Evolutionary conservation across 2,888 invertebrate genomes (phyloP).

Genomic region (Labia minor): DNA sequence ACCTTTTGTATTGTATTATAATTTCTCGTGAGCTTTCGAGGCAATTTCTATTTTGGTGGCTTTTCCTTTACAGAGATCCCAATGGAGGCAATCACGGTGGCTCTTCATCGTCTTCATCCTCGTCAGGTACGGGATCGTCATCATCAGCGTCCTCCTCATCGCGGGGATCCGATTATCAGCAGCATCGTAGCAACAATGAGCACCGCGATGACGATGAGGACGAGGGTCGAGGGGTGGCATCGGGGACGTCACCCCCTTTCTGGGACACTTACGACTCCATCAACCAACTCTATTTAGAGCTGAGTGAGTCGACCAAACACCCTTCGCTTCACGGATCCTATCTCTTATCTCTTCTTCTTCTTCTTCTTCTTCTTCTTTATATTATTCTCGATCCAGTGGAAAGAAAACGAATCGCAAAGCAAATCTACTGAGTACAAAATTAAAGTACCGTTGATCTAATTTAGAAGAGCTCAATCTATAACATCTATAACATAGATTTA

Average conservation of each 20-base stretch:
- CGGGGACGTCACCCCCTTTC: conserved; percentile 49
- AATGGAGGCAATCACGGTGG: conserved; percentile 40
- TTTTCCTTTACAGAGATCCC: conserved; percentile 49
- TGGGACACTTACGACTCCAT: conserved; percentile 87
- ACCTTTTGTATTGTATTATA: no score
- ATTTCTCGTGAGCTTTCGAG: no score
- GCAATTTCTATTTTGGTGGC: no score
- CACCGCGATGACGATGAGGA: conserved; percentile 21
- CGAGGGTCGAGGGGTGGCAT: conserved; percentile 9
- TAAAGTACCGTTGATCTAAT: no score
- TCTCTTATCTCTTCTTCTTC: conserved; percentile 1
- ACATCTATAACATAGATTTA: no score
- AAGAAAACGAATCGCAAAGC: no score
- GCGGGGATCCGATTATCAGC: conserved; percentile 31
- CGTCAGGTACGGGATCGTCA: conserved; percentile 21
- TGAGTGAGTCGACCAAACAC: conserved; percentile 36
- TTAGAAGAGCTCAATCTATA: no score
- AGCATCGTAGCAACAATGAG: conserved; percentile 28
- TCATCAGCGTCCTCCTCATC: conserved; percentile 29
- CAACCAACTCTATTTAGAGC: conserved; percentile 74
- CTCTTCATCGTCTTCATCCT: conserved; percentile 31
- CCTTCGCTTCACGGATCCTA: neutral
- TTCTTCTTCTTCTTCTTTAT: neutral
- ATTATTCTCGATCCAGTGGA: no score
- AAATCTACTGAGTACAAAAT: no score